Base-by-base conservation (phyloP, 2,888 invertebrate species). In the Polydrusus pterygomalis region DNA sequence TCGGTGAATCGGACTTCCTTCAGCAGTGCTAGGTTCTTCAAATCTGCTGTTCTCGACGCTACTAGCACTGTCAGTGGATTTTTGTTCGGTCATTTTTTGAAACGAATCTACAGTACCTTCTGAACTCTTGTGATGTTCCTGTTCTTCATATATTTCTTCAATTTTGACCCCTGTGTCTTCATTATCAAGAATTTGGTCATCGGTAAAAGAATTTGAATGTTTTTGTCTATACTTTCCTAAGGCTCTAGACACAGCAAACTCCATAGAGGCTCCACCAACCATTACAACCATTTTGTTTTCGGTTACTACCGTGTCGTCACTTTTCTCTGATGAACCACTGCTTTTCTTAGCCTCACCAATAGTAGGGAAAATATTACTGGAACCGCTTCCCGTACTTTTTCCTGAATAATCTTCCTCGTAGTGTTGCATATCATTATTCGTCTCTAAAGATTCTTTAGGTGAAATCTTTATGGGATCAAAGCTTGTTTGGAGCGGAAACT, bases 181-280 rank as follows among this genome's bases (percentile, higher is more conserved):
- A 51, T 79, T 79, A 6, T 81, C 83, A 8, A 74, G 73, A 15
- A 90, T 88, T 83, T 92, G 92, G 78, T 94, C 94, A 82, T 94
- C 93, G 45, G 92, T 92, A 63, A 93, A 89, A 17, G 93, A 92
- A 40, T 93, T 93, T 81, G 94, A 93, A 77, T 93, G 89, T 80
- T 94, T 90, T 79, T 94, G 90, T 58, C 95, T 89, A 84, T 95
- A 95, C 87, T 94, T 95, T 25, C 95, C 95, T 25, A 95, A 87
- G 0, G 95, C 95, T 83, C 95, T 88, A 0, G 95, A 95, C 0
- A 95, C 95, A 0, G 95, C 95, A 86, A 95, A 95, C 85, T 95
- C 95, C 91, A 95, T 94, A 10, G 94, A 93, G 15, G 93, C 91
- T 18, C 92, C 92, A 11, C 90, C 82, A n/a, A 91, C 89, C 10